Base-by-base conservation (phyloP, 2,113 vertebrate genomes). In the Leuciscus idus region DNA sequence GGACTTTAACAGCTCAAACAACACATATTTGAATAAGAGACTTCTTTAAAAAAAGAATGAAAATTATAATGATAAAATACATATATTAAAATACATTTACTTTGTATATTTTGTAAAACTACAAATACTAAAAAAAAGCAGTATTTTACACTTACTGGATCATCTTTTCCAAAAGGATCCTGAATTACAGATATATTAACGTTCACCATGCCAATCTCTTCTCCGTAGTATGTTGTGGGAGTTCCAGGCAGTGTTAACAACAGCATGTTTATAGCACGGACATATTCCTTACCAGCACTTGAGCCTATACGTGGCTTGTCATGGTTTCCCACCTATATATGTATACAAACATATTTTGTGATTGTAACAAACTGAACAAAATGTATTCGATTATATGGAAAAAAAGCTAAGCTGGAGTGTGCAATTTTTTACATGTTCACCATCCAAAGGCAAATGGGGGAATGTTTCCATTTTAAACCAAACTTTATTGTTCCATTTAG, bases 201-300 rank as follows among this genome's bases (percentile, higher is more conserved):
- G 85, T 95, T 95, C 90, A 95, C 92, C 98, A 99, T 99, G 91
- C 98, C 98, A 66, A 99, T 96, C 94, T 99, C 98, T 92, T 99
- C 98, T 2, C 98, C 98, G 0, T 99, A 99, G 89, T 99, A 99
- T 64, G 97, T 99, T 81, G 95, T 94, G 13, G 97, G 94, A 11
- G 98, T 99, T 74, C 98, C 98, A 10, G 97, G 98, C 23, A 99
- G 96, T 0, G 97, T 99, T 90, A 99, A 93, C 88, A 99, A 91
- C 64, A 99, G 94, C 98, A 99, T 98, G 89, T 99, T 98, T 89
- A 99, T 95, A 66, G 94, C 90, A 8, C 94, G 94, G 39, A 92
- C 26, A 0, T 97, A 99, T 2, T 92, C 85, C 4, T 62, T 91
- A 73, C 97, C 97, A 66, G 95, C 70, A n/a, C 95, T 96, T 87